These are phyloP conservation scores for Trissolcus japonicus DNA, from an alignment of 2,888 invertebrate species.

Conservation along the genomic window DNA sequence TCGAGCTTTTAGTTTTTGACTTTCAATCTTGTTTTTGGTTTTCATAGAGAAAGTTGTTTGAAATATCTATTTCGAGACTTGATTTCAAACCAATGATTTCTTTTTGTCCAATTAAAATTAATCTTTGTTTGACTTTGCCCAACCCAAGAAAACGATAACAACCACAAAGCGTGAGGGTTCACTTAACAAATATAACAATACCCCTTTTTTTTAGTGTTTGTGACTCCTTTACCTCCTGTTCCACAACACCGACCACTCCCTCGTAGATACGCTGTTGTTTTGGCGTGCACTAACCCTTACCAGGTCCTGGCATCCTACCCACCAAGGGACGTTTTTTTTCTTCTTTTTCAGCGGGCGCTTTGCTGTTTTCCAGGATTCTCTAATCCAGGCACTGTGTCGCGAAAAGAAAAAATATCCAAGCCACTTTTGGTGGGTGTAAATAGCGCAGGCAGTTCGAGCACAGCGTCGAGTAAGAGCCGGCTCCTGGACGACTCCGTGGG, in stretches of 20 bases:
- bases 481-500: slow-evolving; percentile 72
- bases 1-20: slow-evolving; percentile 13
- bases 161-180: too few species aligned
- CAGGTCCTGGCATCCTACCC: slow-evolving; percentile 62
- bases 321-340: slow-evolving; percentile 77
- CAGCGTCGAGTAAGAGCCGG: slow-evolving; percentile 73
- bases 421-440: slow-evolving; percentile 84
- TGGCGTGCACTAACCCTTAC: slow-evolving; percentile 78
- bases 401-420: slow-evolving; percentile 87
- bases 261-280: slow-evolving; percentile 75
- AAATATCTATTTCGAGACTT: too few species aligned
- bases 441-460: slow-evolving; percentile 73
- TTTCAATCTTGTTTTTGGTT: slow-evolving; percentile 1
- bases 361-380: slow-evolving; percentile 91
- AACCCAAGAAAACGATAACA: too few species aligned
- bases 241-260: background rate
- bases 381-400: slow-evolving; percentile 85
- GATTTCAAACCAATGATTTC: too few species aligned
- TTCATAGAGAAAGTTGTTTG: background rate
- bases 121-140: too few species aligned
- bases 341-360: slow-evolving; percentile 86
- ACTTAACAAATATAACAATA: background rate
- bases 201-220: background rate
- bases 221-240: background rate
- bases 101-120: too few species aligned